These are phyloP conservation scores for Phthorimaea operculella DNA, from an alignment of 1,140 invertebrate genomes.

Conservation along the genomic window DNA sequence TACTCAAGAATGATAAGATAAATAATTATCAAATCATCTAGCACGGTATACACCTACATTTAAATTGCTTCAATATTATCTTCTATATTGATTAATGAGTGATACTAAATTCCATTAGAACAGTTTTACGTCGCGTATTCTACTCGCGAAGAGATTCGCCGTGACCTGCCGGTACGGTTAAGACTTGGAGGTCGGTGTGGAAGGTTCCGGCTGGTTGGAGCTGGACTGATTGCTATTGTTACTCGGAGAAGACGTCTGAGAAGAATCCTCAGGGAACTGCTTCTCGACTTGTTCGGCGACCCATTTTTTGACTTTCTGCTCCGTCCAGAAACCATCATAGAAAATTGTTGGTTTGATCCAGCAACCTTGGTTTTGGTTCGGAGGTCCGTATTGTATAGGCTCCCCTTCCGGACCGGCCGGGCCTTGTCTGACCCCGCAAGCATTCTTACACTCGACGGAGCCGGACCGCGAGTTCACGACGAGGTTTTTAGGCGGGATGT, in stretches of 20 bases:
- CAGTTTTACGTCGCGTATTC: too few relatives aligned
- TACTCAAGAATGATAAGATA: too few relatives aligned
- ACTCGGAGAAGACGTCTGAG: conserved; percentile 21
- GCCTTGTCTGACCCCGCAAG: conserved; percentile 19
- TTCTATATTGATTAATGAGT: too few relatives aligned
- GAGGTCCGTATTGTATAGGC: conserved; percentile 24
- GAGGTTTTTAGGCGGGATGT: conserved; percentile 54
- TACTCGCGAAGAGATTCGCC: too few relatives aligned
- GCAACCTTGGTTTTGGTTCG: conserved; percentile 37
- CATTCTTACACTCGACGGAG: conserved; percentile 36
- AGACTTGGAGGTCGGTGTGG: too few relatives aligned
- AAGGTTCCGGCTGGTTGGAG: too few relatives aligned
- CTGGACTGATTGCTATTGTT: background rate
- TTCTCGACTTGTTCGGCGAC: conserved; percentile 64
- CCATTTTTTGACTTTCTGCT: conserved; percentile 67
- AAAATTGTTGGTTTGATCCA: conserved; percentile 67
- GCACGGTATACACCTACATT: too few relatives aligned
- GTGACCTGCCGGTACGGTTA: too few relatives aligned
- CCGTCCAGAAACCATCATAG: conserved; percentile 66
- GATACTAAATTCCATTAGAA: too few relatives aligned
- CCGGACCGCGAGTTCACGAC: conserved; percentile 38
- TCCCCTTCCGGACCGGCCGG: conserved; percentile 24
- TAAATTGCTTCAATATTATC: too few relatives aligned
- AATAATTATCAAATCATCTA: too few relatives aligned
- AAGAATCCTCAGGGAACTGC: conserved; percentile 45